Evolutionary conservation across 2,888 invertebrate species (phyloP), one percentile per base, ranked within the genome.

Genomic region (Spatulosminthurus flaviceps): DNA sequence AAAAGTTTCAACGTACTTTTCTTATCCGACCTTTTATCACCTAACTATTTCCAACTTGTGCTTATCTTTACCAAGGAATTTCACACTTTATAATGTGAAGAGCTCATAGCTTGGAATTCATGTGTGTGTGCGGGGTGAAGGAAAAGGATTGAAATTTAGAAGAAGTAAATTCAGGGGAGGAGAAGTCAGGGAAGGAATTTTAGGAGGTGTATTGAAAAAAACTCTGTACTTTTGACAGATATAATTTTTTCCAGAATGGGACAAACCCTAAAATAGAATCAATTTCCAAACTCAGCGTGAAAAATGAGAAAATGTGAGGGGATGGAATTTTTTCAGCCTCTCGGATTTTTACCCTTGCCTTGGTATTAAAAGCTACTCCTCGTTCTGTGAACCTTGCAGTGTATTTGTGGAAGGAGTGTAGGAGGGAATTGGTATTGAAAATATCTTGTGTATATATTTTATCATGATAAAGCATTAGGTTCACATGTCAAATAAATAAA

Each of bases 401-500:
- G n/a, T n/a, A n/a, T 51, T n/a, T 74, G 29, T 34, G 22, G 7
- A 64, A 26, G 24, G 28, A 19, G 21, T 43, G 42, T 24, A 29
- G 51, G 26, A 28, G 61, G 29, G 60, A 51, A 26, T 21, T 7
- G 19, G 24, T 21, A n/a, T 24, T 13, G 64, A 24, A 1, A 64
- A 64, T 2, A 24, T 9, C 24, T n/a, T 11, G 22, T 11, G 19
- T n/a, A 71, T 42, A 61, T 24, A 28, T 26, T 74, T 74, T 74
- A 74, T 61, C 74, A 74, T 74, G 60, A 74, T 74, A 34, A 60
- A 51, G 21, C 74, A 34, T 74, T 74, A 74, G 16, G 61, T 34
- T 74, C 60, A 74, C 61, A 60, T 74, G 74, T 74, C 74, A 74
- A 74, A 26, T 74, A 74, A 74, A 74, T 60, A n/a, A n/a, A n/a